Evolutionary conservation across 2,888 invertebrate genomes (phyloP).

Genomic region (Pterobdella sp.): DNA sequence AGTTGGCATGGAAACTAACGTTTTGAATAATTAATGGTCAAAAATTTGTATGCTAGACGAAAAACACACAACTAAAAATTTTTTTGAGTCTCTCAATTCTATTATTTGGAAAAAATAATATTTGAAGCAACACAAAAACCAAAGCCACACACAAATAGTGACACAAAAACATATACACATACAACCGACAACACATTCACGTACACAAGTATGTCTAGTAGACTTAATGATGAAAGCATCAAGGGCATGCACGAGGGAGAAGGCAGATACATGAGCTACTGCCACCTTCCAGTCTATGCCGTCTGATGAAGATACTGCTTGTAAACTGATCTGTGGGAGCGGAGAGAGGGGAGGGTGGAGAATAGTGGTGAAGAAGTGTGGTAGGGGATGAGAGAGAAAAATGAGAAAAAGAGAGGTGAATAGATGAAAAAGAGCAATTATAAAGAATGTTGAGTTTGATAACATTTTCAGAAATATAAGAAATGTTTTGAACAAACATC

Average conservation of each 20-base stretch:
- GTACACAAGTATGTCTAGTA: background rate
- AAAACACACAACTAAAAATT: background rate
- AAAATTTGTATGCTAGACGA: no score
- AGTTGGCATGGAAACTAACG: no score
- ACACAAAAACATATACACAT: background rate
- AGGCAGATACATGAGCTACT: conserved; percentile 93
- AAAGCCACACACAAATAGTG: background rate
- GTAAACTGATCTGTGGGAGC: conserved; percentile 75
- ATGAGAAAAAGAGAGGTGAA: background rate
- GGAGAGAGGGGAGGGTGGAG: background rate
- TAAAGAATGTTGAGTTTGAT: no score
- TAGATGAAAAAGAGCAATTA: background rate
- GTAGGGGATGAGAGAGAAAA: background rate
- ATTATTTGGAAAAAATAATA: background rate
- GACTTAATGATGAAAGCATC: conserved; percentile 65
- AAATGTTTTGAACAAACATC: background rate
- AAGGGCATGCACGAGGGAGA: conserved; percentile 94
- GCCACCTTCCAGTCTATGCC: conserved; percentile 98
- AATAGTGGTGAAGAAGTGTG: background rate
- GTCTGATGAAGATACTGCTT: conserved; percentile 87
- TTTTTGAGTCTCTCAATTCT: background rate
- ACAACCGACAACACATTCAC: background rate
- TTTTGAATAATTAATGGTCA: no score
- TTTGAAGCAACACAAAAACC: background rate
- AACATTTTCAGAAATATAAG: background rate